Conservation (phyloP, 2,888 invertebrate species). For the Drosophila paucipuncta region DNA sequence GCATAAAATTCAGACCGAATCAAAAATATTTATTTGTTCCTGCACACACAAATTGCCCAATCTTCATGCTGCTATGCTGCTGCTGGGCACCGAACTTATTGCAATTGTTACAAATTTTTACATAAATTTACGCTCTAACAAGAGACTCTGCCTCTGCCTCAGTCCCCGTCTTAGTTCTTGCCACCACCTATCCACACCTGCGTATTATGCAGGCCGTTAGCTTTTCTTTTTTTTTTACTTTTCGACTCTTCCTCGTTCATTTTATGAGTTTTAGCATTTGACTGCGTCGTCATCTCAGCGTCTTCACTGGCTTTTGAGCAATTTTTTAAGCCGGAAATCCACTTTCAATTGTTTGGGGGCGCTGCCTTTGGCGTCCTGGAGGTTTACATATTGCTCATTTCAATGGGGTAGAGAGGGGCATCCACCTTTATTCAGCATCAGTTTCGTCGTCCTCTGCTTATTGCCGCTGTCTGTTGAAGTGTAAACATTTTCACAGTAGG, state of each 20-base stretch:
- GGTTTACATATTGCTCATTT: constrained; percentile 79
- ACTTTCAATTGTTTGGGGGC: constrained; percentile 82
- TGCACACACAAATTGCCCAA: constrained; percentile 62
- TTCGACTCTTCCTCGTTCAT: constrained; percentile 42
- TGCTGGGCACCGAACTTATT: constrained; percentile 68
- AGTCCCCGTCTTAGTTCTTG: neutral
- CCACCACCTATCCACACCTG: constrained; percentile 19
- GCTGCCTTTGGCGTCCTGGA: constrained; percentile 67
- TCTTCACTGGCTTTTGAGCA: constrained; percentile 54
- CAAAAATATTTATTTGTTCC: constrained; percentile 71
- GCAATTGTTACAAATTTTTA: constrained; percentile 78
- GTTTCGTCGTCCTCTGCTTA: constrained; percentile 39
- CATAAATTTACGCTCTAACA: constrained; percentile 80
- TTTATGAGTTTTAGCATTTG: constrained; percentile 70
- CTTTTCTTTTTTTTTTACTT: constrained; percentile 40
- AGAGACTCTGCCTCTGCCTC: constrained; percentile 16
- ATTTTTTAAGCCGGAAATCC: constrained; percentile 80
- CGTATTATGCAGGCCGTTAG: constrained; percentile 59
- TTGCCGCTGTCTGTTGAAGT: constrained; percentile 74
- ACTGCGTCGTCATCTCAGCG: constrained; percentile 30
- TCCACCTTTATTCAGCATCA: constrained; percentile 11
- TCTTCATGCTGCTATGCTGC: constrained; percentile 26
- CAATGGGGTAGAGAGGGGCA: constrained; percentile 17
- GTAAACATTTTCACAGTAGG: constrained; percentile 79
- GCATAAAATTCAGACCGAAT: constrained; percentile 51